phyloP scores from a whole-genome alignment of 37 sponge, comb jelly and placozoan genomes.

The Ianthella basta region DNA sequence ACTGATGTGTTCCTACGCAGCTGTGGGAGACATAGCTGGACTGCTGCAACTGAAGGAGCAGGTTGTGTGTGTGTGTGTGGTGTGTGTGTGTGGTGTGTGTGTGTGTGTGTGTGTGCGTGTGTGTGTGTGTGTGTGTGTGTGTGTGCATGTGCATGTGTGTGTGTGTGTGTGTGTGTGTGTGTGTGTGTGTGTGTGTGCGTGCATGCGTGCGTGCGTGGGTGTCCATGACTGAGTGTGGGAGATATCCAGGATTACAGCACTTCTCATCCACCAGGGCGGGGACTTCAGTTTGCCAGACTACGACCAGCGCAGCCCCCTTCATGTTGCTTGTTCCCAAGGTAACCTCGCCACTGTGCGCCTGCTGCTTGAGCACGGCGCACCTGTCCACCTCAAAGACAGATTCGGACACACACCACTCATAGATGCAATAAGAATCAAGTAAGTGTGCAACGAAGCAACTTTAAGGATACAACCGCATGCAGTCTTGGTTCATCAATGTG shows the following conservation, averaged over 20 bases:
- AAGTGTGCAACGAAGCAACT: not conserved
- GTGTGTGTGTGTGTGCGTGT: too few species aligned
- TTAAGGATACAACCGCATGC: not conserved
- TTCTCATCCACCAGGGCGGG: too few species aligned
- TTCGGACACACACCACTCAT: conserved; percentile 75
- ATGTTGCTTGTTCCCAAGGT: conserved; percentile 82
- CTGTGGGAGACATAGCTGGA: conserved; percentile 65
- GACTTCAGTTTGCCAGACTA: conserved; percentile 82
- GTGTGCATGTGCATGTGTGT: too few species aligned
- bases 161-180: too few species aligned
- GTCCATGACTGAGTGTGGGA: too few species aligned
- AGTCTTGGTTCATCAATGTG: not conserved
- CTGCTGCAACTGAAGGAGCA: conserved; percentile 38
- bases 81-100: too few species aligned
- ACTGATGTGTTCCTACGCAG: conserved; percentile 85
- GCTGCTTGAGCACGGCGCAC: conserved; percentile 82
- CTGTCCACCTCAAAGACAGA: conserved; percentile 80
- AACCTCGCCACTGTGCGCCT: conserved; percentile 68
- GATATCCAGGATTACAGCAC: too few species aligned
- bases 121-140: too few species aligned
- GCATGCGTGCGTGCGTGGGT: too few species aligned
- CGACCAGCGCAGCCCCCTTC: conserved; percentile 85
- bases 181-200: too few species aligned
- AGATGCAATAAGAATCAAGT: conserved; percentile 79
- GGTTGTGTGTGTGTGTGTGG: not conserved